Conservation (phyloP, 1,140 invertebrate genomes). For the Pomacea maculata region DNA sequence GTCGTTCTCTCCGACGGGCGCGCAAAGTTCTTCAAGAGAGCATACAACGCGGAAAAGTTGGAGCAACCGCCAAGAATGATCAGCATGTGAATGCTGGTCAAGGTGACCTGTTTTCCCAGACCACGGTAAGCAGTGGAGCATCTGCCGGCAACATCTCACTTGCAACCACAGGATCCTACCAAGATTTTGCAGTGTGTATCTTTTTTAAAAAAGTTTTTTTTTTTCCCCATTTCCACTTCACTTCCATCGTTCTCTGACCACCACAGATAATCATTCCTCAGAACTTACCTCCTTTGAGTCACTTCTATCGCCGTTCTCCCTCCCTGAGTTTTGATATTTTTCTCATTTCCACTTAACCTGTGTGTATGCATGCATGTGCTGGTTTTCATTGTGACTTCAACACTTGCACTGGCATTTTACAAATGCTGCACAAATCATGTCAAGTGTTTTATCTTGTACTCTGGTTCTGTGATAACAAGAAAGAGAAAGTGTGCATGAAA, state of each 20-base stretch:
- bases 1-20: conserved; percentile 34
- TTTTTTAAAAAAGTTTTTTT: conserved; percentile 19
- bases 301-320: no score
- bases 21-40: conserved; percentile 41
- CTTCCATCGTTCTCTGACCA: neutral
- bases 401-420: no score
- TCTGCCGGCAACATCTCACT: conserved; percentile 27
- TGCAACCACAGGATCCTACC: conserved; percentile 43
- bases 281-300: neutral
- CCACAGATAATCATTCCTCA: neutral
- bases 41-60: conserved; percentile 27
- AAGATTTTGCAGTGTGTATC: conserved; percentile 55
- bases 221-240: neutral
- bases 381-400: no score
- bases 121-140: conserved; percentile 44
- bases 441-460: no score
- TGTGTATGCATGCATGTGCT: no score
- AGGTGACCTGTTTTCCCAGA: conserved; percentile 42
- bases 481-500: no score
- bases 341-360: no score
- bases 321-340: no score
- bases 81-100: neutral
- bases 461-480: no score
- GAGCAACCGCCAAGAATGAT: conserved; percentile 18
- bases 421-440: no score